A percentile compares a stretch with the other conserved stretches of the same genome.
phyloP scores from a whole-genome alignment of 2,113 vertebrate genomes.

The Shinisaurus crocodilurus region DNA sequence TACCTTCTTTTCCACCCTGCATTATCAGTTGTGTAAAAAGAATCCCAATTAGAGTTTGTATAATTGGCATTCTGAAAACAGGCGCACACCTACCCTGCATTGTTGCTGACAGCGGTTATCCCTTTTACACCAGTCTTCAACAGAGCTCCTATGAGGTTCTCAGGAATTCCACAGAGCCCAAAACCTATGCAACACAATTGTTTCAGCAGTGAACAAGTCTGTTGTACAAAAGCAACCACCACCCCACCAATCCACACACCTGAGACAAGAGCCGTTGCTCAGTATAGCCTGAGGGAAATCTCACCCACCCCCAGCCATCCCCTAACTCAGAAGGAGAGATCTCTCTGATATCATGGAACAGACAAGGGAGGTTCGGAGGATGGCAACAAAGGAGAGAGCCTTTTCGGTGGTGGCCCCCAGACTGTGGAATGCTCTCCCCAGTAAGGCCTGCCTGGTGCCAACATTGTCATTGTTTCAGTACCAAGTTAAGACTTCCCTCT shows the following conservation, averaged over 20 bases:
- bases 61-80: neutral
- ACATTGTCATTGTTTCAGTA: too few species aligned
- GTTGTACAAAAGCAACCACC: neutral
- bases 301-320: neutral
- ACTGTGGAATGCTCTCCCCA: too few species aligned
- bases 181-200: conserved; percentile 81
- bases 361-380: neutral
- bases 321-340: neutral
- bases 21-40: neutral
- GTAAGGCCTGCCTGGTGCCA: too few species aligned
- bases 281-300: neutral
- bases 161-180: conserved; percentile 96
- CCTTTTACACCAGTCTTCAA: conserved; percentile 90
- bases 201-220: neutral
- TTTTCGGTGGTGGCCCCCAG: neutral
- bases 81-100: conserved; percentile 89
- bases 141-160: conserved; percentile 94
- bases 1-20: neutral
- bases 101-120: conserved; percentile 96
- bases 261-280: neutral
- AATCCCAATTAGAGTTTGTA: neutral
- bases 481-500: too few species aligned
- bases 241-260: neutral
- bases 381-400: neutral
- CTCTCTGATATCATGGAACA: neutral